Conservation (phyloP, 1,140 invertebrate genomes). For the Triops cancriformis region DNA sequence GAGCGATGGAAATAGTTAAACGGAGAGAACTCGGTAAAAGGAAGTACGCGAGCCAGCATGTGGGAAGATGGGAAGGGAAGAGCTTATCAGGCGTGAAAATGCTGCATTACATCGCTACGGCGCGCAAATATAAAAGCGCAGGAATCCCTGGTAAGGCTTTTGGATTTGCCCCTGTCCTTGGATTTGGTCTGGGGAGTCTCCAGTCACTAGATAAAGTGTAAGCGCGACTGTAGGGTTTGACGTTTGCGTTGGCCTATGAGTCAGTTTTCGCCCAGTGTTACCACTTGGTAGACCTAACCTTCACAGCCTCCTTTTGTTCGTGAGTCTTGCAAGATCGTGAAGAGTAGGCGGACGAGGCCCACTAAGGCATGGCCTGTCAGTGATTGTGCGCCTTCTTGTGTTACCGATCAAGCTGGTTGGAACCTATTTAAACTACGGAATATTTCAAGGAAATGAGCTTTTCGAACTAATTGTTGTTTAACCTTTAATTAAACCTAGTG, state of each 20-base stretch:
- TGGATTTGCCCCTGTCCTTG: background rate
- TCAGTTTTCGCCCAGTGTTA: constrained; percentile 5
- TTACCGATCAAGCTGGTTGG: too few species aligned
- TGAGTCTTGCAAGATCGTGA: background rate
- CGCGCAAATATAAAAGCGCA: constrained; percentile 13
- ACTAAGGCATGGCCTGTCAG: background rate
- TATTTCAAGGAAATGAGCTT: background rate
- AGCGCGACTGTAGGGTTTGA: background rate
- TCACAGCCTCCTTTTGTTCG: background rate
- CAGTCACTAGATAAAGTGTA: background rate
- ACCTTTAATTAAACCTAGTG: background rate
- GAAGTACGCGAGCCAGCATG: background rate
- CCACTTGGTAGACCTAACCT: background rate
- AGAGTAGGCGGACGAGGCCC: background rate
- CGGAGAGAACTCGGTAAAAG: background rate
- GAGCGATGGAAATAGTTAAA: background rate
- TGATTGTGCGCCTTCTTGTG: background rate
- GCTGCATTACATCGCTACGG: background rate
- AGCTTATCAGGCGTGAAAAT: constrained; percentile 13
- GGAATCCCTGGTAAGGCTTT: background rate
- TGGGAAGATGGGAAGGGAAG: background rate
- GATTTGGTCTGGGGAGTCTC: background rate
- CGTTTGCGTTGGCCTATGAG: constrained; percentile 8
- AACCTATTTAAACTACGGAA: too few species aligned
- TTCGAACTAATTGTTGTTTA: background rate